Evolutionary conservation across 2,797 vertebrate species (phyloP).

Genomic region (Tamandua tetradactyla): DNA sequence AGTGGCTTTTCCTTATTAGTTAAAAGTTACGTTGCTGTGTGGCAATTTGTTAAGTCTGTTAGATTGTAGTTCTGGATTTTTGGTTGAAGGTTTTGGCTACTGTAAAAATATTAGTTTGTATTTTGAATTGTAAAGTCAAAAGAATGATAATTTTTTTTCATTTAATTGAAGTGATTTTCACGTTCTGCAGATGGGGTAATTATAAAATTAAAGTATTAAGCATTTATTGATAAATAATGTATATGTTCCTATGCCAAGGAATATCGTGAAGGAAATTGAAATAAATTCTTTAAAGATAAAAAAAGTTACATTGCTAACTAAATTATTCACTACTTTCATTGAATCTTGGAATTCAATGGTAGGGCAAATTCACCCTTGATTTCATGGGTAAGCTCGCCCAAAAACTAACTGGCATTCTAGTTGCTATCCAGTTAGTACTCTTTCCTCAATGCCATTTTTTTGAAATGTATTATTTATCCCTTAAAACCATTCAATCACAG

Average conservation of each 20-base stretch:
- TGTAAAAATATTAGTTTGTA: slow-evolving; percentile 59
- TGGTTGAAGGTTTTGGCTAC: slow-evolving; percentile 20
- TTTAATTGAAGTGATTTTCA: slow-evolving; percentile 9
- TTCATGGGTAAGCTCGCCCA: not conserved
- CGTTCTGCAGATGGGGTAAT: not conserved
- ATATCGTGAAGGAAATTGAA: not conserved
- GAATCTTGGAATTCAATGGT: not conserved
- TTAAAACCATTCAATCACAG: not conserved
- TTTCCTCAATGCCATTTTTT: not conserved
- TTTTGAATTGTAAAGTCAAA: slow-evolving; percentile 55
- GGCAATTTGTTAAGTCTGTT: slow-evolving; percentile 32
- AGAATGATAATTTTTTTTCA: not conserved
- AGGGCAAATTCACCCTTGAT: not conserved
- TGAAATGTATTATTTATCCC: slow-evolving; percentile 22
- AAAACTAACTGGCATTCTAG: not conserved
- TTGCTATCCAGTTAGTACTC: not conserved
- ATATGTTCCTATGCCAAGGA: not conserved
- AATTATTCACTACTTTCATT: not conserved
- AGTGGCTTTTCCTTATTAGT: not conserved
- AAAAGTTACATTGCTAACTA: not conserved
- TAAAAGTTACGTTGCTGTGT: not conserved
- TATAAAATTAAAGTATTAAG: slow-evolving; percentile 11
- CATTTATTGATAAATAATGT: slow-evolving; percentile 46
- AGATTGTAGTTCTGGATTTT: slow-evolving; percentile 46
- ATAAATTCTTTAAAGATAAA: slow-evolving; percentile 3